Base-by-base conservation (phyloP, 53 echinoderm and acorn worm genomes). In the Henricia sp. region DNA sequence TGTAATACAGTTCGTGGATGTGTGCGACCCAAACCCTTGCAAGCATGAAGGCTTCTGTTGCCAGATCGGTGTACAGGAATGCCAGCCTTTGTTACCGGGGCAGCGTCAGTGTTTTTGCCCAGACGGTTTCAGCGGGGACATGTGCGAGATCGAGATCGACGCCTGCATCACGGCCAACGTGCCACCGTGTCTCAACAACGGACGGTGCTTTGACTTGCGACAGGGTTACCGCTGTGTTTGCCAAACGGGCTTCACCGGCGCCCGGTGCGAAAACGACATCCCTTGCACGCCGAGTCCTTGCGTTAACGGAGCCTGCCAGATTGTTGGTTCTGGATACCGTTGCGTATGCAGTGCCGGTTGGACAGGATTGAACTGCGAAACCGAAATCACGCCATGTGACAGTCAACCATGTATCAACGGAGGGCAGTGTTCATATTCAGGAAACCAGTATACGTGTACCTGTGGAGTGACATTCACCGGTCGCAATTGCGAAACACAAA, bases 21-120 rank as follows among this genome's bases (percentile, higher is more conserved):
- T 92, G 14, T 95, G 94, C 87, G 64, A 58, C 41, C 90, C 96
- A 4, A 95, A 95, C 64, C 99, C 99, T 1, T 99, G 99, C 83
- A 99, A 92, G 82, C 95, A 95, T 67, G 58, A 77, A 56, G 92
- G 86, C 32, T 89, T 78, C 48, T 99, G 99, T 53, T 95, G 94
- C 43, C 95, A 95, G 74, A 54, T 56, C 10, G 99, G 95, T 6
- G 65, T 82, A 6, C 55, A 21, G 2, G 25, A 52, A 4, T 87
- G 91, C 66, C 91, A 75, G 10, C 46, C 67, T 13, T 23, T 88
- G 59, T 21, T 48, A 4, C 88, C 88, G 25, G 96, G 89, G n/a
- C 68, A 84, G 50, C 65, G 52, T 30, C 76, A 84, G 43, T 89
- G 89, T 41, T 89, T 85, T 46, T 89, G 89, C 36, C 75, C 84